Evolutionary conservation across 2,888 invertebrate species (phyloP).

Genomic region (Nycteola revayana): DNA sequence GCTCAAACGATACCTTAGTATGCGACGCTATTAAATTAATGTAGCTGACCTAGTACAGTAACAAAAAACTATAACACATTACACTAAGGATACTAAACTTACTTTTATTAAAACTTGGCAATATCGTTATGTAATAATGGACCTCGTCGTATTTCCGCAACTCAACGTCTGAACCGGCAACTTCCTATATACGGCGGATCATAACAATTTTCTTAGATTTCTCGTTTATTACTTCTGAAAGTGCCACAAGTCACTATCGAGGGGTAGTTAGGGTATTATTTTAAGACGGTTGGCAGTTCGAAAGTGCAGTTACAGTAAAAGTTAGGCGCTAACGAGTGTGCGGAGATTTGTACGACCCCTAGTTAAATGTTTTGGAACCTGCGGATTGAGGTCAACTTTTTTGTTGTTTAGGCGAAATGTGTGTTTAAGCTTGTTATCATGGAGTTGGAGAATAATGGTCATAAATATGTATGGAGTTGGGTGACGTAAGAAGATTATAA

Average conservation of each 20-base stretch:
- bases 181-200: neutral
- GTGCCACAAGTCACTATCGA: conserved; percentile 32
- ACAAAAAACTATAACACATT: no score
- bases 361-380: conserved; percentile 42
- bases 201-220: conserved; percentile 5
- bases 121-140: no score
- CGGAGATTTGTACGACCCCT: conserved; percentile 49
- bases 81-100: no score
- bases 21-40: no score
- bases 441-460: no score
- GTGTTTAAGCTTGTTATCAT: neutral
- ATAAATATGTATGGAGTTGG: no score
- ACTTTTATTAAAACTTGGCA: no score
- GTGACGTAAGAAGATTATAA: no score
- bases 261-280: conserved; percentile 37
- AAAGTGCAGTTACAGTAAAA: conserved; percentile 61
- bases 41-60: no score
- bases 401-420: conserved; percentile 12
- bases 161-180: no score
- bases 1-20: no score
- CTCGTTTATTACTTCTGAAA: conserved; percentile 29
- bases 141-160: no score
- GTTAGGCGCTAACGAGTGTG: conserved; percentile 53
- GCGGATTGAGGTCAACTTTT: conserved; percentile 12
- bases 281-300: conserved; percentile 51